phyloP scores from a whole-genome alignment of 2,888 invertebrate species.

The Unio delphinus region DNA sequence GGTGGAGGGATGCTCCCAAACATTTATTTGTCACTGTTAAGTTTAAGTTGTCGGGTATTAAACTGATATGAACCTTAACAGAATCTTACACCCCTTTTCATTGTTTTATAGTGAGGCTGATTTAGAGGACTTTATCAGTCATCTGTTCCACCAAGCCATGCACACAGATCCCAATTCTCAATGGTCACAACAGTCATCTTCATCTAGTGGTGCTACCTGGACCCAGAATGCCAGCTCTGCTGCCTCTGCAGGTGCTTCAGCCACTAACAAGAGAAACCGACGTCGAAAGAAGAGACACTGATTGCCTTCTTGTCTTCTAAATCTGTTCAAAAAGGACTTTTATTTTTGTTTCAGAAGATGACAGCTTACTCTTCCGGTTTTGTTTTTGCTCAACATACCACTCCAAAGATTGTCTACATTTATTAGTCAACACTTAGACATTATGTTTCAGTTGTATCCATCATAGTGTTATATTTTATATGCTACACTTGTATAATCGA shows the following conservation, averaged over 20 bases:
- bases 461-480: no score
- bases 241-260: constrained; percentile 13
- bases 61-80: background rate
- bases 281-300: constrained; percentile 58
- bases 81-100: background rate
- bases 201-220: constrained; percentile 29
- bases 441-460: no score
- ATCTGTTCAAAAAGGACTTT: no score
- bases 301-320: constrained; percentile 1
- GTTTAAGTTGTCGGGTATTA: no score
- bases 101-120: constrained; percentile 78
- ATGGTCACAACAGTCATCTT: constrained; percentile 33
- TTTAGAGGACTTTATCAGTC: constrained; percentile 86
- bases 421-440: no score
- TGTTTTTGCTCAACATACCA: no score
- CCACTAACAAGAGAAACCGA: constrained; percentile 39
- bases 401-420: no score
- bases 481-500: no score
- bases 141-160: constrained; percentile 80
- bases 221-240: constrained; percentile 16
- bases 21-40: no score
- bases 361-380: no score
- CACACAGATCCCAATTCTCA: constrained; percentile 43
- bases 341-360: no score
- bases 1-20: no score